Evolutionary conservation across 23 tunicate species (phyloP), one percentile per base, ranked within the genome.

Genomic region (Ascidia mentula): DNA sequence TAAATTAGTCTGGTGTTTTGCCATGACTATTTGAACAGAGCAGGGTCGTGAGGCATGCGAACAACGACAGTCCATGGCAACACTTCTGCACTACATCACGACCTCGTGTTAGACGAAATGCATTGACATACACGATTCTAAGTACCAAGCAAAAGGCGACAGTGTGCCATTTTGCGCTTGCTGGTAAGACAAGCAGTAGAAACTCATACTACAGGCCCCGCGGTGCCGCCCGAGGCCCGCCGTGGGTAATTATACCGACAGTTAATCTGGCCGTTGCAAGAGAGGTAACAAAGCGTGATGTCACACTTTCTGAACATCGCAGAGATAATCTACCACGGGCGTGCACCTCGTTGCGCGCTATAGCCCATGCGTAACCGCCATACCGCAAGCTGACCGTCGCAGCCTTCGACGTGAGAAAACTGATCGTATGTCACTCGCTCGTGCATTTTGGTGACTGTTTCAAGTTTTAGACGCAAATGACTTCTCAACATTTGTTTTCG

Each of bases 241-340:
- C 65, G 65, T 53, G 65, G 65, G 65, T 53, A 53, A 53, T 53
- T 53, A 53, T 28, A 53, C 65, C 65, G 65, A 28, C 65, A 53
- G 65, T 53, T 53, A 53, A 53, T 53, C 65, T 53, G 7, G 22
- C 28, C 12, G 13, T 28, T 20, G 28, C 65, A 53, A 53, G 28
- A 53, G 4, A 6, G 65, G 24, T 9, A 6, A 5, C 65, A 53
- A 53, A 53, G 65, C 65, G 65, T 28, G 65, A 53, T 53, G 65
- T 53, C 13, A 53, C 65, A 53, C 65, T 53, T 53, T 53, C 65
- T 53, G 65, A 26, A 6, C 65, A 53, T 26, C 65, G 13, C 7
- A 28, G 4, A 53, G 65, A 53, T 53, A 3, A 53, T 53, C 15
- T 42, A 9, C 15, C 53, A 9, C 53, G 13, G 24, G 65, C 13